Conservation (phyloP, 2,888 invertebrate genomes). For the Mythimna ferrago region DNA sequence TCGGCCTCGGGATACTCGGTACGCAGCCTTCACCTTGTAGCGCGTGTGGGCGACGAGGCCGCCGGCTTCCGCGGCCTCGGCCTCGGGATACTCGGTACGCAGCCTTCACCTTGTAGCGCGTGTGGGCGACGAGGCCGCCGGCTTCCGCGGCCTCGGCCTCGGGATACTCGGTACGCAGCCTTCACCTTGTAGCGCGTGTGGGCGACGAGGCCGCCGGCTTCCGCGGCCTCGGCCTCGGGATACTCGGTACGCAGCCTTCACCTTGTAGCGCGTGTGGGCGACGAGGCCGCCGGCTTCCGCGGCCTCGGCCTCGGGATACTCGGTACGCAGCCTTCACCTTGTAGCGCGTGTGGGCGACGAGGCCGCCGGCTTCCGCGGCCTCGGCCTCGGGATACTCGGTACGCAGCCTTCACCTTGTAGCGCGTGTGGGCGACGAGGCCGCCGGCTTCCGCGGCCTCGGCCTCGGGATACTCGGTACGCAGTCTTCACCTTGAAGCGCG, state of each 20-base stretch:
- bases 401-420: conserved; percentile 89
- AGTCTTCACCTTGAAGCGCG: too few relatives aligned
- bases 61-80: too few relatives aligned
- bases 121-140: too few relatives aligned
- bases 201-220: too few relatives aligned
- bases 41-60: too few relatives aligned
- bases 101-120: neutral
- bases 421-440: neutral
- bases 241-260: neutral
- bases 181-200: conserved; percentile 90
- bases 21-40: too few relatives aligned
- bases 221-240: conserved; percentile 81
- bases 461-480: too few relatives aligned
- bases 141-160: too few relatives aligned
- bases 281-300: neutral
- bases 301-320: too few relatives aligned
- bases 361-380: conserved; percentile 97
- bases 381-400: conserved; percentile 95
- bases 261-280: neutral
- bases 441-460: too few relatives aligned
- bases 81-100: too few relatives aligned
- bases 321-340: neutral
- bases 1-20: too few relatives aligned
- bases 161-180: neutral
- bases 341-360: conserved; percentile 96